Evolutionary conservation across 2,797 vertebrate species (phyloP).

Genomic region (Cuniculus paca): DNA sequence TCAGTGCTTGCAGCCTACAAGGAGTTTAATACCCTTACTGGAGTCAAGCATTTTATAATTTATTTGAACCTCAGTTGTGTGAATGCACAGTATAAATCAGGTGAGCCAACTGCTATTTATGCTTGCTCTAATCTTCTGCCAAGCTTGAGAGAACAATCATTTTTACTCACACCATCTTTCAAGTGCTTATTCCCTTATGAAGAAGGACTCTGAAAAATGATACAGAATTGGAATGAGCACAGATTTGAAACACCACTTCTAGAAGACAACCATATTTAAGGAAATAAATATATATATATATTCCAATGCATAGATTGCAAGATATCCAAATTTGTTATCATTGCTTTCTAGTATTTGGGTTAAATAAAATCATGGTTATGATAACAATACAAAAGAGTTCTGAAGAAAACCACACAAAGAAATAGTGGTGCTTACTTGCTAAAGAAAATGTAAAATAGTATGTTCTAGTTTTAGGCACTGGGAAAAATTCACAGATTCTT

Average conservation of each 20-base stretch:
- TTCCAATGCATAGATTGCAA: neutral
- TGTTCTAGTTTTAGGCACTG: neutral
- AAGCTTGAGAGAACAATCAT: neutral
- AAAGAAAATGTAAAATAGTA: neutral
- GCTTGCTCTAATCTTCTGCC: slow-evolving; percentile 25
- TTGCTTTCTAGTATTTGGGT: neutral
- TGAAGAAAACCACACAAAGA: neutral
- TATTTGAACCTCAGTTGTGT: neutral
- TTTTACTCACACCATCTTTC: slow-evolving; percentile 33
- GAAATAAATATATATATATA: neutral
- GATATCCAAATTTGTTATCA: neutral
- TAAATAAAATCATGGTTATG: neutral
- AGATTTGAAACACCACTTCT: neutral
- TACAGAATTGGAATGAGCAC: neutral
- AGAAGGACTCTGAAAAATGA: slow-evolving; percentile 28
- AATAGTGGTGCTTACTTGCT: neutral
- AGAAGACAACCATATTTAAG: neutral
- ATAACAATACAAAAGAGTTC: neutral
- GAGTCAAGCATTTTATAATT: slow-evolving; percentile 26
- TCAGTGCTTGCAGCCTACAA: neutral
- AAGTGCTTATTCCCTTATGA: neutral
- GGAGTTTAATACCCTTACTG: slow-evolving; percentile 43
- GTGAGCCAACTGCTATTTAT: neutral
- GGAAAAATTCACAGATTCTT: neutral
- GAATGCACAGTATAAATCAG: slow-evolving; percentile 66